phyloP scores from a whole-genome alignment of 2,888 invertebrate species.

The Helobdella robusta region DNA sequence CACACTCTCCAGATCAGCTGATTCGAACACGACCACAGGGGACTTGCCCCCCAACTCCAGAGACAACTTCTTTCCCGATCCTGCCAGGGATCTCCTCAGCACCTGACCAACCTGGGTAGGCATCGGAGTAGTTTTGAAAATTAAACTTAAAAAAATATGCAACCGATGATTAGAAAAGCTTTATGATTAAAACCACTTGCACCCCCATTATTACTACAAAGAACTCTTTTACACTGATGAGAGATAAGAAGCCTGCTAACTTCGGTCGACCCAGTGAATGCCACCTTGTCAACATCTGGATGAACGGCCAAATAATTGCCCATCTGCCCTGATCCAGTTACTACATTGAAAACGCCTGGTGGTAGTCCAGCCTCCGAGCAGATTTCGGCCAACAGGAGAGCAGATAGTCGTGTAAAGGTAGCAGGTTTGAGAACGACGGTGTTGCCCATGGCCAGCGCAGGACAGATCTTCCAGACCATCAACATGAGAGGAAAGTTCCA shows the following conservation, averaged over 20 bases:
- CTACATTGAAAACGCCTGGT: constrained; percentile 51
- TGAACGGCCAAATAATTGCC: constrained; percentile 45
- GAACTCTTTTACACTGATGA: no score
- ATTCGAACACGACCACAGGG: constrained; percentile 54
- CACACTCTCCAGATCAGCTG: constrained; percentile 56
- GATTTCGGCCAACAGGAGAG: constrained; percentile 51
- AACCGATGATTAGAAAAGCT: background rate
- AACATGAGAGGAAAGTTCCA: constrained; percentile 52
- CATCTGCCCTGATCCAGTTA: constrained; percentile 47
- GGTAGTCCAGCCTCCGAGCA: constrained; percentile 53
- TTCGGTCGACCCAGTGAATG: constrained; percentile 49
- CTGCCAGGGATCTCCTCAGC: constrained; percentile 44
- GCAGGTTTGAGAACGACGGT: constrained; percentile 52
- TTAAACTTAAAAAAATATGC: background rate
- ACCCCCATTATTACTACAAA: no score
- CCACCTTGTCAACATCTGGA: constrained; percentile 48
- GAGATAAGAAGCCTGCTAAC: no score
- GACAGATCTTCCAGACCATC: constrained; percentile 52
- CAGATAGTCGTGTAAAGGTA: constrained; percentile 48
- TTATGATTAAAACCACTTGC: no score
- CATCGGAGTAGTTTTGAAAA: background rate
- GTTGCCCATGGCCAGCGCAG: constrained; percentile 54
- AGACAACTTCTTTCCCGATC: constrained; percentile 48
- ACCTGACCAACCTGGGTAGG: constrained; percentile 45
- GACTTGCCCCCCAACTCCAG: constrained; percentile 51